These are phyloP conservation scores for Schizopygopsis malacanthus DNA, from an alignment of 2,797 vertebrate species.

Conservation along the genomic window DNA sequence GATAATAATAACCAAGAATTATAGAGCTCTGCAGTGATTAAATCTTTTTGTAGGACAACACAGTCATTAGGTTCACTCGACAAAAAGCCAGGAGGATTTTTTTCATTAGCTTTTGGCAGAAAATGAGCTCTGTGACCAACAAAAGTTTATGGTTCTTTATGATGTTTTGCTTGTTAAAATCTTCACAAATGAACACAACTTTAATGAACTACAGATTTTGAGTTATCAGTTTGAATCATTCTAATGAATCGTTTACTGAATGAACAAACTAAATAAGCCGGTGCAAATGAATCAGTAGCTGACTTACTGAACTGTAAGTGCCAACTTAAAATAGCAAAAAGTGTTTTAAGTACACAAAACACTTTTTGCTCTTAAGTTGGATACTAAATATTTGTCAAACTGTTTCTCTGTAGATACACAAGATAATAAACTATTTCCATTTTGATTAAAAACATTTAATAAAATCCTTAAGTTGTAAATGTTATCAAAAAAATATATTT, in stretches of 20 bases:
- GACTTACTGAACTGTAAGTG: too few relatives aligned
- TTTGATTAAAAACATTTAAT: background rate
- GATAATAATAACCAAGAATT: background rate
- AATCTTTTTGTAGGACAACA: background rate
- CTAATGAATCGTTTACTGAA: background rate
- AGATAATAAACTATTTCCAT: background rate
- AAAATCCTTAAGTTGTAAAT: background rate
- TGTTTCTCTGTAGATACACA: background rate
- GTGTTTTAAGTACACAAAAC: too few relatives aligned
- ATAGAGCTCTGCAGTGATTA: background rate
- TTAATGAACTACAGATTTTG: background rate
- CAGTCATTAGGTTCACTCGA: background rate
- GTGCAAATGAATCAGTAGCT: too few relatives aligned
- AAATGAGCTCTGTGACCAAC: background rate
- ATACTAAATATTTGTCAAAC: too few relatives aligned
- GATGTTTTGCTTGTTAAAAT: background rate
- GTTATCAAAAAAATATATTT: background rate
- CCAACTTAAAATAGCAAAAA: too few relatives aligned
- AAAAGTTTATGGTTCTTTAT: background rate
- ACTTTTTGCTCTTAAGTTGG: too few relatives aligned
- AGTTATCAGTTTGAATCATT: background rate
- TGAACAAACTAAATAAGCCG: background rate
- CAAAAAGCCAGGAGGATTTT: background rate
- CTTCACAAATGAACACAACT: background rate
- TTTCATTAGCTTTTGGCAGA: background rate